A percentile compares a stretch with the other conserved stretches of the same genome.
These are phyloP conservation scores for Loris lydekkerianus DNA, from an alignment of 2,797 vertebrate genomes.

Conservation along the genomic window DNA sequence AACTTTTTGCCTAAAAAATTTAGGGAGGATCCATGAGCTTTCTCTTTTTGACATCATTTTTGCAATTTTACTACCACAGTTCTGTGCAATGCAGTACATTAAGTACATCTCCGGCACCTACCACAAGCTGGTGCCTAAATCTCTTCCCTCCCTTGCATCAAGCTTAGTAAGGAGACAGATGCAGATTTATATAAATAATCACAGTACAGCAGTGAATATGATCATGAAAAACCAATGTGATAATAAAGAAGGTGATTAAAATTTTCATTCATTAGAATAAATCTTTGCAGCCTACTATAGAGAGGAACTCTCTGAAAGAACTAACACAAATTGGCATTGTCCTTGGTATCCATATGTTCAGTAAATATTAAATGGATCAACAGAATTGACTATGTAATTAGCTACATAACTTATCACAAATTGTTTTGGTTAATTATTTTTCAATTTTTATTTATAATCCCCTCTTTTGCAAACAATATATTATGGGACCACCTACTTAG, in stretches of 20 bases:
- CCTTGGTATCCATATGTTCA: not conserved
- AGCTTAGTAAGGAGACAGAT: not conserved
- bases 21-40: not conserved
- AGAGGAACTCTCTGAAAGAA: not conserved
- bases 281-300: not conserved
- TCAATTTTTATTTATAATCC: not conserved
- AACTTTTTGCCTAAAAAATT: not conserved
- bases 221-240: not conserved
- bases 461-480: not conserved
- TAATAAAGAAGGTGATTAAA: not conserved
- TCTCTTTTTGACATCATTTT: slow-evolving; percentile 21
- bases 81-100: not conserved
- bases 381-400: not conserved
- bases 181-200: not conserved
- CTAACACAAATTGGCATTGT: not conserved
- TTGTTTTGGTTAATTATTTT: not conserved
- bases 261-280: not conserved
- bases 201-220: not conserved
- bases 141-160: not conserved
- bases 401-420: not conserved
- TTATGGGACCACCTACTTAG: not conserved
- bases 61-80: not conserved
- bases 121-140: not conserved
- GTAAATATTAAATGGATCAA: not conserved
- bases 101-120: not conserved